A percentile compares a stretch with the other conserved stretches of the same genome.
phyloP scores from a whole-genome alignment of 2,113 vertebrate genomes.

The Saccopteryx bilineata region DNA sequence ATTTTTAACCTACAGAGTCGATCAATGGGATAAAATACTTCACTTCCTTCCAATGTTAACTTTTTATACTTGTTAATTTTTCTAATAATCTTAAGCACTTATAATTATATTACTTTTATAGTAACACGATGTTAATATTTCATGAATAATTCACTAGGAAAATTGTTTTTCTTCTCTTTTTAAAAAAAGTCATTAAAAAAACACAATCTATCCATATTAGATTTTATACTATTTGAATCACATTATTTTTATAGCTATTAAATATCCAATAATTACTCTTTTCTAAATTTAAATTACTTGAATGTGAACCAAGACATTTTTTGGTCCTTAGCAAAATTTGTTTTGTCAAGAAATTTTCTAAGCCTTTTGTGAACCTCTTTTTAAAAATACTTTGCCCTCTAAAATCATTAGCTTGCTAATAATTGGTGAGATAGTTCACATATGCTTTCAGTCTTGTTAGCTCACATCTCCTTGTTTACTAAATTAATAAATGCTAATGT shows the following conservation, averaged over 20 bases:
- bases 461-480: neutral
- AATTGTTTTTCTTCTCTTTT: slow-evolving; percentile 12
- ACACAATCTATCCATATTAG: neutral
- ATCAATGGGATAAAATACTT: neutral
- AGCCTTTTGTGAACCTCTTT: neutral
- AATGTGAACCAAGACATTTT: neutral
- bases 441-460: neutral
- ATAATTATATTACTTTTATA: neutral
- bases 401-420: neutral
- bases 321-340: neutral
- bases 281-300: neutral
- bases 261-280: neutral
- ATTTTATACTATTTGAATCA: neutral
- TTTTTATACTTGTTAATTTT: neutral
- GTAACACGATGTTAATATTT: neutral
- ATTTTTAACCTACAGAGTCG: neutral
- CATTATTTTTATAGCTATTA: neutral
- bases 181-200: neutral
- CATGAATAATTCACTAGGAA: slow-evolving; percentile 27
- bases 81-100: neutral
- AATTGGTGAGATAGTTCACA: neutral
- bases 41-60: neutral
- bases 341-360: neutral
- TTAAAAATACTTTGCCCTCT: neutral
- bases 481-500: neutral